These are phyloP conservation scores for Acropternis orthonyx DNA, from an alignment of 2,797 vertebrate species.

Conservation along the genomic window DNA sequence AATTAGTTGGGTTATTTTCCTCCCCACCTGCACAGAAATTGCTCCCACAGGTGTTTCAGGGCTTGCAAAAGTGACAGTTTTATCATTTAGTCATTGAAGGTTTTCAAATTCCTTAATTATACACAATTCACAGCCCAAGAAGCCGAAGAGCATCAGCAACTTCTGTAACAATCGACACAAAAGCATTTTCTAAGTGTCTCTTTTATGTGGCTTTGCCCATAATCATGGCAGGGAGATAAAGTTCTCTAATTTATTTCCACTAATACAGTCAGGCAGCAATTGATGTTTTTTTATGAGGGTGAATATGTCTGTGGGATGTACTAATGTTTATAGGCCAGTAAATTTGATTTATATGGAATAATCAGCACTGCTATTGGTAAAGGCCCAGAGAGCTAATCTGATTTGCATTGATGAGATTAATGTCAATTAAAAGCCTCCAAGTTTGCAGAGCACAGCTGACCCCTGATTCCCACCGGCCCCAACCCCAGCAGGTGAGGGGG, in stretches of 20 bases:
- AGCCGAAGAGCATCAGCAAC: not conserved
- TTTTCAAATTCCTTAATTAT: not conserved
- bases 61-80: not conserved
- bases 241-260: constrained; percentile 16
- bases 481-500: not conserved
- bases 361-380: not conserved
- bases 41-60: not conserved
- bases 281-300: constrained; percentile 34
- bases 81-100: not conserved
- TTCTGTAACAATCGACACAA: not conserved
- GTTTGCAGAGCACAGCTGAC: not conserved
- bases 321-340: constrained; percentile 28
- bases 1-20: not conserved
- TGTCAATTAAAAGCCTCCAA: not conserved
- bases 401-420: constrained; percentile 43
- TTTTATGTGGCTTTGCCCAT: constrained; percentile 22
- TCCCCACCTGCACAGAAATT: not conserved
- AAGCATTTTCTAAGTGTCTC: constrained; percentile 12
- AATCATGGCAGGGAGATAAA: constrained; percentile 20
- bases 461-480: not conserved
- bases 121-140: not conserved
- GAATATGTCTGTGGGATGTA: constrained; percentile 10
- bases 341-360: constrained; percentile 36
- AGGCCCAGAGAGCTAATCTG: not conserved
- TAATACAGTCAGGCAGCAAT: constrained; percentile 11